phyloP scores from a whole-genome alignment of 2,113 vertebrate species.

The Cnemophilus loriae region DNA sequence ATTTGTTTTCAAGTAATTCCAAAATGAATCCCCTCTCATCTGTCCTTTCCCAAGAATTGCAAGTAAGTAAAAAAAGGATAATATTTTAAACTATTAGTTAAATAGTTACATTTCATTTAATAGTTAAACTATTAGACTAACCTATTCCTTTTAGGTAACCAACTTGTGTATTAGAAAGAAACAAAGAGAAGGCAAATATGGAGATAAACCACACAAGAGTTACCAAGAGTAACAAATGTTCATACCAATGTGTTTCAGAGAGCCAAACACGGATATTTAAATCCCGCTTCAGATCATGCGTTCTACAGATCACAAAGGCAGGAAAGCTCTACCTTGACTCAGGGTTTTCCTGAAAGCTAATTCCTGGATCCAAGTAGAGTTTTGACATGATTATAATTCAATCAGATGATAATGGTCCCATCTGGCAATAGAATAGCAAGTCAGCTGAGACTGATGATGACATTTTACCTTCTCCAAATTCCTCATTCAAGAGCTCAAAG shows the following conservation, averaged over 20 bases:
- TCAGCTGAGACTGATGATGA: slow-evolving; percentile 49
- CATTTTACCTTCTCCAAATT: slow-evolving; percentile 53
- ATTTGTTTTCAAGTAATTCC: background rate
- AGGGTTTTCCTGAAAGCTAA: slow-evolving; percentile 28
- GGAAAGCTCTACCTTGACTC: slow-evolving; percentile 13
- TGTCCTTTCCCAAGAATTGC: background rate
- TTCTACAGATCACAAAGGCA: background rate
- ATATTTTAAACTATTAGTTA: background rate
- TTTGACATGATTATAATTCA: slow-evolving; percentile 53
- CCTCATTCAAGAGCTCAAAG: slow-evolving; percentile 14
- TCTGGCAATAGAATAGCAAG: slow-evolving; percentile 44
- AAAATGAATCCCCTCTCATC: background rate
- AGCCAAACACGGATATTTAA: slow-evolving; percentile 5
- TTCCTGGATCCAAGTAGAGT: slow-evolving; percentile 21
- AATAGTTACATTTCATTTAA: background rate
- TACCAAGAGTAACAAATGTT: background rate
- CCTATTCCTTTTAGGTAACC: background rate
- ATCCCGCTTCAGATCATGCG: background rate
- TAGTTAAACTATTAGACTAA: background rate
- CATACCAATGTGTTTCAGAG: background rate
- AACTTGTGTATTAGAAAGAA: background rate
- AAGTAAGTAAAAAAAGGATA: background rate
- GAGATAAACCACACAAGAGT: background rate
- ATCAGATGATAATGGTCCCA: slow-evolving; percentile 28
- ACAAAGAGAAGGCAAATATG: background rate